phyloP scores from a whole-genome alignment of 2,113 vertebrate genomes.

The Callaeas wilsoni region DNA sequence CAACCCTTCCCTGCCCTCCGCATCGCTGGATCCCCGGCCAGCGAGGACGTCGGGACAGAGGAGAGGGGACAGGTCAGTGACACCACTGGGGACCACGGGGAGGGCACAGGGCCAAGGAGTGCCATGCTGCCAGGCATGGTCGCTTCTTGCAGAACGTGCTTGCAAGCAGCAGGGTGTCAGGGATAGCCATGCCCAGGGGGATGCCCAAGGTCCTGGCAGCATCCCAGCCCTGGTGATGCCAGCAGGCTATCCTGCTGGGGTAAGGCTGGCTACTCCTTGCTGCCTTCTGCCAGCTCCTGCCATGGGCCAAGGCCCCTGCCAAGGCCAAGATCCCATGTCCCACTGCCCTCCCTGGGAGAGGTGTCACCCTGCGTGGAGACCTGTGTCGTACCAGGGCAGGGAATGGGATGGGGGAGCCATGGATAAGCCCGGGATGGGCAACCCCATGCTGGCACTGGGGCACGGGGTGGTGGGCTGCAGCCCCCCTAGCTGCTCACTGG shows the following conservation, averaged over 20 bases:
- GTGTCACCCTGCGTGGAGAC: fast-evolving
- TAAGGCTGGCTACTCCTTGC: neutral
- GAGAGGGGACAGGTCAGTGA: constrained; percentile 19
- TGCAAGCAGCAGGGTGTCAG: neutral
- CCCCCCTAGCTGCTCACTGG: neutral
- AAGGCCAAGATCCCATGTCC: fast-evolving
- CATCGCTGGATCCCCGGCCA: neutral
- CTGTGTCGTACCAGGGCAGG: fast-evolving
- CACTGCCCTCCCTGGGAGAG: neutral
- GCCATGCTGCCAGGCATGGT: neutral
- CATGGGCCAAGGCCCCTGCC: neutral
- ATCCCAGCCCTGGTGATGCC: neutral
- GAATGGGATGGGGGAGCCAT: fast-evolving
- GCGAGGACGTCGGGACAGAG: neutral
- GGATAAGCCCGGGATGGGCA: fast-evolving
- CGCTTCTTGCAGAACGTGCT: neutral
- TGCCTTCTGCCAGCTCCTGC: neutral
- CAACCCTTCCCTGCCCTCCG: neutral
- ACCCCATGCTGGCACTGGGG: neutral
- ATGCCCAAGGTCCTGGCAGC: neutral
- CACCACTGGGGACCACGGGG: neutral
- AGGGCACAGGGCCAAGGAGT: neutral
- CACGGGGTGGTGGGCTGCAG: fast-evolving
- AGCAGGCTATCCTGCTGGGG: fast-evolving
- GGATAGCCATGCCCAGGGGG: fast-evolving